Base-by-base conservation (phyloP, 2,113 vertebrate genomes). In the Acanthisitta chloris region DNA sequence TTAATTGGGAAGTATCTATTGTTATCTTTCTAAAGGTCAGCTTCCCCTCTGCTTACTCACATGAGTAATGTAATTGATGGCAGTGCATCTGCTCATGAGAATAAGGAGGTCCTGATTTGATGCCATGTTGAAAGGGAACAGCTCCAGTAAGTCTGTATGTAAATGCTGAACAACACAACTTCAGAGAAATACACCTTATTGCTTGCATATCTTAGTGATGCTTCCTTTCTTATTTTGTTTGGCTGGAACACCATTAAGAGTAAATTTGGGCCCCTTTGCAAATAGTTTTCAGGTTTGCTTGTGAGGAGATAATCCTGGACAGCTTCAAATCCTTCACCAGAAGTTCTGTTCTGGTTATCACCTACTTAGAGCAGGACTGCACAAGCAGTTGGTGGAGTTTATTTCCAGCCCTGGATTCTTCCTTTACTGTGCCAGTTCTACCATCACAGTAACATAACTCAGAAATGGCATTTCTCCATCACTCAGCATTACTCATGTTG, bases 1-100 rank as follows among this genome's bases (percentile, higher is more conserved):
- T 86, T 96, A 95, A 96, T 94, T 91, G 86, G 89, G 40, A 91
- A 52, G 65, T 87, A 83, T 90, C 92, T 88, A 45, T 86, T 95
- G 86, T 96, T 96, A 81, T 86, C 72, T 81, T 57, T 84, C 65
- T 64, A 92, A 97, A 97, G 95, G 93, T 96, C 92, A 95, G 61
- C 45, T 69, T 96, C 92, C 94, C 86, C 88, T 96, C 85, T 95
- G 76, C 92, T 96, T 95, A 88, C 82, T 96, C 93, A 90, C 88
- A 81, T 3, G 51, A 93, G 88, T 95, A 94, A 90, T 92, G 67
- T 67, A 78, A 90, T 88, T 92, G 94, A 95, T 86, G 74, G 76
- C 55, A 86, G 67, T 86, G 76, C 54, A 67, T 66, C 40, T 88
- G 54, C 94, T 92, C 64, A 21, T 36, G 58, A 64, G 61, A 90